Evolutionary conservation across 2,888 invertebrate genomes (phyloP).

Genomic region (Acronicta aceris): DNA sequence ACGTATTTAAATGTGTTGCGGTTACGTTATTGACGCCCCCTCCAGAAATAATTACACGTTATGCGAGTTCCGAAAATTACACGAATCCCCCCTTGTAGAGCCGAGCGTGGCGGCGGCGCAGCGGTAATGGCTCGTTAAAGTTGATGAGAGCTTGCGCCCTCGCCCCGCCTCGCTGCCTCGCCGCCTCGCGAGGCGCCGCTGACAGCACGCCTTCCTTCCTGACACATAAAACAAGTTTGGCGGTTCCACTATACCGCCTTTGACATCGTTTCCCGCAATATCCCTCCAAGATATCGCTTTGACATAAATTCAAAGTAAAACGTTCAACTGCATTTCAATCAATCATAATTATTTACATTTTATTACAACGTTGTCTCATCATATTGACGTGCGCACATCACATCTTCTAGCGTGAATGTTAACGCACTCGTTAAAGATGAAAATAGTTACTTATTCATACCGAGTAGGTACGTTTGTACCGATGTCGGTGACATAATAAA

Average conservation of each 20-base stretch:
- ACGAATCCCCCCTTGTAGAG: conserved; percentile 73
- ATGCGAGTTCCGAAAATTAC: conserved; percentile 85
- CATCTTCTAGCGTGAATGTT: conserved; percentile 41
- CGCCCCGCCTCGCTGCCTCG: conserved; percentile 68
- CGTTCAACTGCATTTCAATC: conserved; percentile 37
- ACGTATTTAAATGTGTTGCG: conserved; percentile 77
- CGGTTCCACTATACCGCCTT: conserved; percentile 49
- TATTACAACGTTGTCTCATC: conserved; percentile 36
- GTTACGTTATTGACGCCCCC: conserved; percentile 82
- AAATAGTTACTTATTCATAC: conserved; percentile 54
- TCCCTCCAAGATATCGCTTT: conserved; percentile 28
- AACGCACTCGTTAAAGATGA: conserved; percentile 56
- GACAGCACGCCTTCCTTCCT: conserved; percentile 69
- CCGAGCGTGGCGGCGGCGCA: conserved; percentile 61
- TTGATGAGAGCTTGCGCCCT: conserved; percentile 85
- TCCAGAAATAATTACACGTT: conserved; percentile 86
- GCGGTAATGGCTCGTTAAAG: conserved; percentile 87
- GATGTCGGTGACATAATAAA: conserved; percentile 80
- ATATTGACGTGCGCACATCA: conserved; percentile 45
- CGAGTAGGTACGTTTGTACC: conserved; percentile 51
- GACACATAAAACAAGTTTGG: conserved; percentile 66
- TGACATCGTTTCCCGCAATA: conserved; percentile 37
- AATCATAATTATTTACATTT: conserved; percentile 47
- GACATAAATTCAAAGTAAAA: conserved; percentile 41
- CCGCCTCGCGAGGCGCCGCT: conserved; percentile 62